These are phyloP conservation scores for Synanceia verrucosa DNA, from an alignment of 2,797 vertebrate species.

Conservation along the genomic window DNA sequence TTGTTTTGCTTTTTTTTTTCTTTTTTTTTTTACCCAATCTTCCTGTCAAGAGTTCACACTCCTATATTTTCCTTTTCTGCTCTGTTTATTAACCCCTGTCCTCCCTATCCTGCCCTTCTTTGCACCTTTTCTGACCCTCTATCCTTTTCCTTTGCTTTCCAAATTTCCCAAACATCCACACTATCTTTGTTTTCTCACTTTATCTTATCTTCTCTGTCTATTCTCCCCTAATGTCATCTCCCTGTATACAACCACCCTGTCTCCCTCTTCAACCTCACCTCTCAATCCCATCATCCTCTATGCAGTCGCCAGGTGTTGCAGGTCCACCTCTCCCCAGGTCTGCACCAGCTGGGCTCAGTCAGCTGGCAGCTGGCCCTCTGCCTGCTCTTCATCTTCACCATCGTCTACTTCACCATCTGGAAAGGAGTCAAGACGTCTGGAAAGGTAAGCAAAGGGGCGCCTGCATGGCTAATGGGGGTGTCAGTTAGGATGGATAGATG, in stretches of 20 bases:
- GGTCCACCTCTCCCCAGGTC: slow-evolving; percentile 90
- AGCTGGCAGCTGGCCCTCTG: slow-evolving; percentile 97
- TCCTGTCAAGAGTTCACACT: background rate
- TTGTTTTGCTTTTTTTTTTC: background rate
- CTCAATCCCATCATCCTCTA: background rate
- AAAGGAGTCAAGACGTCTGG: slow-evolving; percentile 99
- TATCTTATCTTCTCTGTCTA: background rate
- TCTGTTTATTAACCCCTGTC: background rate
- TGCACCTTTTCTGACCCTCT: background rate
- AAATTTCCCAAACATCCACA: background rate
- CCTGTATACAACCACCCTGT: background rate
- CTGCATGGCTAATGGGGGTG: slow-evolving; percentile 54
- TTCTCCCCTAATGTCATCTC: background rate
- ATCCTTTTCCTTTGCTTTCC: slow-evolving; percentile 1
- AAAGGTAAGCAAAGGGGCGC: slow-evolving; percentile 85
- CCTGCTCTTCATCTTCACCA: slow-evolving; percentile 93
- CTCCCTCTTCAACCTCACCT: background rate
- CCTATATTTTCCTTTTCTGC: background rate
- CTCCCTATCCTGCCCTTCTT: background rate
- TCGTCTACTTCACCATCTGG: slow-evolving; percentile 99
- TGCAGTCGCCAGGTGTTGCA: slow-evolving; percentile 93
- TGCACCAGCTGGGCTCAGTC: slow-evolving; percentile 92
- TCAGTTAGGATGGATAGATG: slow-evolving; percentile 52
- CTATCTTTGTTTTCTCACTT: background rate
- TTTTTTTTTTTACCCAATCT: too few relatives aligned